Evolutionary conservation across 2,113 vertebrate species (phyloP).

Genomic region (Oryctolagus cuniculus): mOryCun1.1 NC_091442.1:98392501-98393000

Average conservation of each 20-base stretch:
- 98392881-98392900: too few species aligned
- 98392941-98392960: too few species aligned
- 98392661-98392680: background rate
- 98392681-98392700: background rate
- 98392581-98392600: background rate
- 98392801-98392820: slow-evolving; percentile 6
- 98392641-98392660: background rate
- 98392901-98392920: too few species aligned
- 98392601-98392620: background rate
- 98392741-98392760: slow-evolving; percentile 33
- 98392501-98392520: slow-evolving; percentile 27
- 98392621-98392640: background rate
- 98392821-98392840: background rate
- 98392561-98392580: background rate
- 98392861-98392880: too few species aligned
- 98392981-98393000: too few species aligned
- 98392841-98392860: background rate
- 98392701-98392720: background rate
- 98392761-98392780: slow-evolving; percentile 4
- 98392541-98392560: background rate
- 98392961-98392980: too few species aligned
- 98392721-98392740: background rate
- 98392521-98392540: background rate
- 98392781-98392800: background rate
- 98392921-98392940: too few species aligned